Base-by-base conservation (phyloP, 1,140 invertebrate species). In the Anagrus nilaparvatae region DNA sequence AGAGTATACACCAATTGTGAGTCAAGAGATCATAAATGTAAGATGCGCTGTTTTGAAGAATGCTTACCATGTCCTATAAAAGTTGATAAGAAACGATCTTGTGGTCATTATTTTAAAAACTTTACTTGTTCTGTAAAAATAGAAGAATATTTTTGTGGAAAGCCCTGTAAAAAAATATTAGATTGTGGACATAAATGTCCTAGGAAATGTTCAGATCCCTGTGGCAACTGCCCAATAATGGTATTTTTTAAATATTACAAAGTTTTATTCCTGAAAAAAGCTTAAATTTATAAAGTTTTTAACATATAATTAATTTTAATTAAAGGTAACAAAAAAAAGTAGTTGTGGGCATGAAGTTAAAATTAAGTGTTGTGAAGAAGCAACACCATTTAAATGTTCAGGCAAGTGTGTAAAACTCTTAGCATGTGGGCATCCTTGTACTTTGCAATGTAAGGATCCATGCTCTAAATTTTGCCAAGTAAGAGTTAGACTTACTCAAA, bases 51-150 rank as follows among this genome's bases (percentile, higher is more conserved):
- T 45, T 58, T 55, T 45, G 65, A 75, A 48, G 50, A 55, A 13
- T 78, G 76, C 54, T 59, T 60, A 13, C 10, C 49, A 4, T 77
- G 74, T 52, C 41, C 50, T 13, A 56, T 73, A 10, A 29, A 37
- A 17, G 65, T 73, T n/a, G 33, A 40, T 10, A 74, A 72, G 48
- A 56, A 54, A 10, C 58, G 69, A 23, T 54, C 53, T 3, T 55
- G 40, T 14, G 73, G 73, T 48, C 59, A 63, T 30, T 72, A 75
- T 47, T 24, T 16, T 12, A 41, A 37, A 16, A 8, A 32, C 25
- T n/a, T 30, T 6, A 3, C 3, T 17, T 41, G 39, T 25, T 41
- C 39, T 10, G n/a, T 10, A 10, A 41, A 41, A 24, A 21, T 41
- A 16, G 39, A 41, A 17, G 30, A 41, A 4, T n/a, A n/a, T n/a